A percentile compares a stretch with the other conserved stretches of the same genome.
phyloP scores from a whole-genome alignment of 2,113 vertebrate genomes.

The Blennius ocellaris region DNA sequence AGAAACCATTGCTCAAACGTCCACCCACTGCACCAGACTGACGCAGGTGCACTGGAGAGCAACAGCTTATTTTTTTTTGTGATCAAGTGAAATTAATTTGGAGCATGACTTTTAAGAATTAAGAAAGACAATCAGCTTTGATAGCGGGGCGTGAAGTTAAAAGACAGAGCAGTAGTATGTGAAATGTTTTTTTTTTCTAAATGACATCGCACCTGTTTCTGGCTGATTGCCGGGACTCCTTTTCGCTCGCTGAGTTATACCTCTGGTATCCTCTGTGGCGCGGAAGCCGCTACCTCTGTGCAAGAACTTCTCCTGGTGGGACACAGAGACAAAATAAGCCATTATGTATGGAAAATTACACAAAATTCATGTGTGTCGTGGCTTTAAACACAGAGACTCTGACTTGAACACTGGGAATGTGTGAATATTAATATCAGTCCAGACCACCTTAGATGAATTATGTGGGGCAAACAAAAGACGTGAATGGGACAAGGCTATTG shows the following conservation, averaged over 20 bases:
- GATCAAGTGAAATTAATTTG: neutral
- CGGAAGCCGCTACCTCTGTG: constrained; percentile 59
- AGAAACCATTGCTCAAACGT: constrained; percentile 36
- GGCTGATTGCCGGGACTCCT: constrained; percentile 74
- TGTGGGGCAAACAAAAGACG: constrained; percentile 29
- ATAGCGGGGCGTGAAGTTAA: neutral
- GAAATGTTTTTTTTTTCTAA: too few relatives aligned
- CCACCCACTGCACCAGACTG: constrained; percentile 6
- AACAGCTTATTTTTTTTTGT: neutral
- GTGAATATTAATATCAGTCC: constrained; percentile 20
- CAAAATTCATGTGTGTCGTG: constrained; percentile 5
- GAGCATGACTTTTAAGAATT: constrained; percentile 1
- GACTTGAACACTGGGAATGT: neutral
- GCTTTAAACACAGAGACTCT: neutral
- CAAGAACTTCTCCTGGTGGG: constrained; percentile 65
- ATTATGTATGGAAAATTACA: constrained; percentile 8
- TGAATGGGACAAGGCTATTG: constrained; percentile 27
- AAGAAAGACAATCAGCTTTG: neutral
- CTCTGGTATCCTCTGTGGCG: constrained; percentile 65
- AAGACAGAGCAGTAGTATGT: neutral
- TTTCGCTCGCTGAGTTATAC: constrained; percentile 76
- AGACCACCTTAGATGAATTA: constrained; percentile 22
- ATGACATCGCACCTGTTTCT: constrained; percentile 68
- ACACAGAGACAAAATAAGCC: constrained; percentile 33
- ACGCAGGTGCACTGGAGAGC: constrained; percentile 49